These are phyloP conservation scores for Spilarctia lutea DNA, from an alignment of 2,888 invertebrate species.

Conservation along the genomic window DNA sequence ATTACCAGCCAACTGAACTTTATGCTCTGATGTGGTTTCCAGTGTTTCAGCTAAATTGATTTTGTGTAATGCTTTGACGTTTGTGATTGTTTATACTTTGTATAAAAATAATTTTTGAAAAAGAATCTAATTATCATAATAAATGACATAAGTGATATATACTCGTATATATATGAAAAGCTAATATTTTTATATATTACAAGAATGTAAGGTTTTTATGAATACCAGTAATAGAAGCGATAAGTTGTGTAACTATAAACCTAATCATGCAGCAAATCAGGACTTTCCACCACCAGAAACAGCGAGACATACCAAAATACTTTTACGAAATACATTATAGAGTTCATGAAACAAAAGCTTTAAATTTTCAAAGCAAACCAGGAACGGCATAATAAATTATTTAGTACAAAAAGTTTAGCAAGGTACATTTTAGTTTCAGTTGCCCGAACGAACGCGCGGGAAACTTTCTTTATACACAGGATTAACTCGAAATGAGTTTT, in stretches of 20 bases:
- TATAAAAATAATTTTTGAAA: background rate
- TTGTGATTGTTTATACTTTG: background rate
- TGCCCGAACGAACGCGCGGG: slow-evolving; percentile 52
- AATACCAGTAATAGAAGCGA: too few species aligned
- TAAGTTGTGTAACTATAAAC: background rate
- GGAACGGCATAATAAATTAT: slow-evolving; percentile 58
- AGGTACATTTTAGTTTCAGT: slow-evolving; percentile 54
- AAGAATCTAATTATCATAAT: too few species aligned
- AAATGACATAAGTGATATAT: too few species aligned
- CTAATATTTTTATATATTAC: too few species aligned
- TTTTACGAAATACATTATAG: slow-evolving; percentile 25
- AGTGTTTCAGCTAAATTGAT: background rate
- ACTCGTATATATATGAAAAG: too few species aligned
- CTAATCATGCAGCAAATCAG: background rate
- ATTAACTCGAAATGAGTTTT: slow-evolving; percentile 74
- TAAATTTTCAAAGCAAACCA: slow-evolving; percentile 38
- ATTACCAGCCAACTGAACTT: background rate
- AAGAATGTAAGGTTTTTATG: too few species aligned
- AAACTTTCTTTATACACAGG: slow-evolving; percentile 66
- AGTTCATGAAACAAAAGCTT: slow-evolving; percentile 34
- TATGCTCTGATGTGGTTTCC: background rate
- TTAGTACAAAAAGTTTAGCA: slow-evolving; percentile 59
- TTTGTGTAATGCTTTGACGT: background rate
- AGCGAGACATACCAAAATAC: slow-evolving; percentile 9
- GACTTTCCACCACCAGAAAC: background rate